Evolutionary conservation across 2,113 vertebrate genomes (phyloP), one percentile per base, ranked within the genome.

Genomic region (Arizona elegans): DNA sequence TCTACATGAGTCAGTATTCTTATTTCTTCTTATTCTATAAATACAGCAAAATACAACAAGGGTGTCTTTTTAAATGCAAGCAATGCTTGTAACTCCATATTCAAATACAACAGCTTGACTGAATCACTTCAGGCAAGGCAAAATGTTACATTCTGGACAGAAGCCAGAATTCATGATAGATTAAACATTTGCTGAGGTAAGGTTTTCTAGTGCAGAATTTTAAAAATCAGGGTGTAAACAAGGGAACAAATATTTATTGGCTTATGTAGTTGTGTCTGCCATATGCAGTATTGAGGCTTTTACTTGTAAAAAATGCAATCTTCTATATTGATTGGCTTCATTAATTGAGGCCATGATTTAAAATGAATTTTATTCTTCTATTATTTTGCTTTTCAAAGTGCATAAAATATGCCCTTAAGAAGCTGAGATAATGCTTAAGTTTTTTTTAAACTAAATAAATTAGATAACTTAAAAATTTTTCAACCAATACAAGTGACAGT

Each of bases 1-100:
- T 24, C 5, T 21, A 10, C 8, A 0, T 5, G 0, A 13, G 24
- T 52, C 0, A 0, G 88, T 93, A n/a, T 19, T 92, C 92, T 43
- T 13, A 0, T 75, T 86, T 53, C 23, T 91, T 5, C 21, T 8
- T 26, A 54, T 5, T 19, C 1, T 1, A 8, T 6, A 2, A 3
- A 29, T 24, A 33, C 11, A 26, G 33, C 0, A 53, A 0, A 0
- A 87, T 17, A 29, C 62, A 90, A 10, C 43, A 21, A 33, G 1
- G 33, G 0, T 3, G 50, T 90, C 53, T 15, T 8, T 1, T 2
- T n/a, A 92, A 90, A 91, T 5, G 8, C 0, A 0, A 58, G 9
- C 47, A 43, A 15, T 91, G 54, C 12, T 62, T 43, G 3, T 0
- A 0, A 23, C 23, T 81, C 56, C 8, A 24, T 0, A 23, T 33